These are phyloP conservation scores for Drosophila yooni DNA, from an alignment of 2,888 invertebrate genomes.

Conservation along the genomic window DNA sequence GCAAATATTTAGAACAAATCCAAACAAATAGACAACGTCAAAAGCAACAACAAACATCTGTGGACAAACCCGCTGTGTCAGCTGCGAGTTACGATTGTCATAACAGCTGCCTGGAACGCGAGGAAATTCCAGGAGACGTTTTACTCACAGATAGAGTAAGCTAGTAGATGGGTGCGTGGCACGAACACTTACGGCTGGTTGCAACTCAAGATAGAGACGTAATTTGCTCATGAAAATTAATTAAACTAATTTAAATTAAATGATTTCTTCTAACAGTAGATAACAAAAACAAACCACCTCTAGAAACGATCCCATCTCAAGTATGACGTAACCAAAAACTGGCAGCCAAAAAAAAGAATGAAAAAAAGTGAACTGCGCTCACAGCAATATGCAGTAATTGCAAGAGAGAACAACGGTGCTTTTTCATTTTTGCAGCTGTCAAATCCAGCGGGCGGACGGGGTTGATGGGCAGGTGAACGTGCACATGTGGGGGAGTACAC, in stretches of 20 bases:
- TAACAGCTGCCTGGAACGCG: slow-evolving; percentile 38
- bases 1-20: slow-evolving; percentile 68
- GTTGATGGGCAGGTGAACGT: neutral
- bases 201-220: neutral
- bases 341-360: slow-evolving; percentile 37
- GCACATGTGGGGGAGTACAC: slow-evolving; percentile 17
- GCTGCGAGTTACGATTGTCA: slow-evolving; percentile 51
- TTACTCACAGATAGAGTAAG: too few relatives aligned
- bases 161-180: slow-evolving; percentile 22
- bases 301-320: slow-evolving; percentile 36
- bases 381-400: slow-evolving; percentile 32
- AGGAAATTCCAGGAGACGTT: slow-evolving; percentile 15
- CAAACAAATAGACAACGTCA: slow-evolving; percentile 23
- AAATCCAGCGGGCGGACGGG: slow-evolving; percentile 18
- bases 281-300: neutral
- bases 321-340: slow-evolving; percentile 20
- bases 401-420: slow-evolving; percentile 43
- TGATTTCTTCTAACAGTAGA: neutral
- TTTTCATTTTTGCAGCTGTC: slow-evolving; percentile 49
- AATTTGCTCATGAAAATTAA: neutral
- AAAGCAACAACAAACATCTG: slow-evolving; percentile 10
- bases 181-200: neutral
- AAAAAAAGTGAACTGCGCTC: neutral
- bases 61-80: slow-evolving; percentile 40
- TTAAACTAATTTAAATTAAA: neutral